Evolutionary conservation across 2,797 vertebrate species (phyloP).

Genomic region (Manis javanica): DNA sequence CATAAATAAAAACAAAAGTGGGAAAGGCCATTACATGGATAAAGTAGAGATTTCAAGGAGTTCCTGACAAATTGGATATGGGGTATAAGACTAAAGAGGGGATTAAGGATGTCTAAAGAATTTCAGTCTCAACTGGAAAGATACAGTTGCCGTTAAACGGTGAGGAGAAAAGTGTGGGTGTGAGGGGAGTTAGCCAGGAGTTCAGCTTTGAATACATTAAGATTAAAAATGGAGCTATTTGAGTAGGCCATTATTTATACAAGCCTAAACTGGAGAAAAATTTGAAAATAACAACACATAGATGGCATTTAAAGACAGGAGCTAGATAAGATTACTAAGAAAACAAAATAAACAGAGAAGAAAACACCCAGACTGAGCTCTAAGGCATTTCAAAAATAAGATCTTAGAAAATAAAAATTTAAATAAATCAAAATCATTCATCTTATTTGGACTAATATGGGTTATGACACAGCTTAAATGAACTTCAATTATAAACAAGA

Average conservation of each 20-base stretch:
- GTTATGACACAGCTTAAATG: neutral
- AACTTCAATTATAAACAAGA: slow-evolving; percentile 2
- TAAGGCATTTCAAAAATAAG: neutral
- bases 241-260: neutral
- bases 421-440: slow-evolving; percentile 26
- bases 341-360: neutral
- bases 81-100: neutral
- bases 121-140: neutral
- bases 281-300: slow-evolving; percentile 7
- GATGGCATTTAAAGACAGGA: neutral
- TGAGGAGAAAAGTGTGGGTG: neutral
- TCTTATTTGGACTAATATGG: neutral
- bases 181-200: neutral
- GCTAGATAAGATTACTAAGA: neutral
- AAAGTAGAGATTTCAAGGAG: neutral
- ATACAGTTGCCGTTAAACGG: neutral
- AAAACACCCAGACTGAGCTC: neutral
- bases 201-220: neutral
- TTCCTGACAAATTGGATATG: neutral
- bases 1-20: neutral
- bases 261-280: slow-evolving; percentile 4
- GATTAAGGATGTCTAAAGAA: neutral
- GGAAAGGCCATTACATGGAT: no score
- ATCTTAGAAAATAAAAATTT: slow-evolving; percentile 8
- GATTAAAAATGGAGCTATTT: neutral